Base-by-base conservation (phyloP, 2,888 invertebrate species). In the Isoperla grammatica region DNA sequence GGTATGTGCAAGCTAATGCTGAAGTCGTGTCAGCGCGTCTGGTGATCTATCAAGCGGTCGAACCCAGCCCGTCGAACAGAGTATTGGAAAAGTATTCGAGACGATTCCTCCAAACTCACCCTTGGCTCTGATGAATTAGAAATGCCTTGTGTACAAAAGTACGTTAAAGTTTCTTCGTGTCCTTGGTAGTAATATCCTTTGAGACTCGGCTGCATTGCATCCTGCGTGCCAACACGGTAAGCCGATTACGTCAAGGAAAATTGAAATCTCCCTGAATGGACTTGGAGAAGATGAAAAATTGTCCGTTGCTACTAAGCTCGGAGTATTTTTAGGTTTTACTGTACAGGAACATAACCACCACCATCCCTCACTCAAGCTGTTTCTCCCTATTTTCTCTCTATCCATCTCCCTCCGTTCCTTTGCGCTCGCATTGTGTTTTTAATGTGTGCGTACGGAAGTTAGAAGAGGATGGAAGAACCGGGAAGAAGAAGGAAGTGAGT, bases 221-320 rank as follows among this genome's bases (percentile, higher is more conserved):
- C 17, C n/a, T 29, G 19, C 17, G 53, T 50, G 50, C 55, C 46
- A 43, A 56, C 56, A 60, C 15, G 37, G 46, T 53, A 60, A 56
- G 60, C 60, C 55, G 46, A 60, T 60, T 60, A 60, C 49, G 46
- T 46, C 55, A 60, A 60, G 60, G 49, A 60, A 60, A 60, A 60
- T 60, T 60, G 60, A 60, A 60, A 60, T 60, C 56, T 46, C 46
- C 45, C 56, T 42, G 12, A 39, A 53, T 37, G 37, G 53, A 39
- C 53, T 53, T 53, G 53, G 37, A 42, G 59, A 29, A 53, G 49
- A 59, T 59, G 59, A 59, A 59, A 59, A 59, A 59, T 53, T 29
- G 29, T 29, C 29, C 29, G 29, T 4, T 6, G 8, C 29, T 29
- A 6, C 4, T 6, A 29, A 29, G 29, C 29, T 29, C 8, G 5